phyloP scores from a whole-genome alignment of 2,113 vertebrate species.

The Leptocoma aspasia region DNA sequence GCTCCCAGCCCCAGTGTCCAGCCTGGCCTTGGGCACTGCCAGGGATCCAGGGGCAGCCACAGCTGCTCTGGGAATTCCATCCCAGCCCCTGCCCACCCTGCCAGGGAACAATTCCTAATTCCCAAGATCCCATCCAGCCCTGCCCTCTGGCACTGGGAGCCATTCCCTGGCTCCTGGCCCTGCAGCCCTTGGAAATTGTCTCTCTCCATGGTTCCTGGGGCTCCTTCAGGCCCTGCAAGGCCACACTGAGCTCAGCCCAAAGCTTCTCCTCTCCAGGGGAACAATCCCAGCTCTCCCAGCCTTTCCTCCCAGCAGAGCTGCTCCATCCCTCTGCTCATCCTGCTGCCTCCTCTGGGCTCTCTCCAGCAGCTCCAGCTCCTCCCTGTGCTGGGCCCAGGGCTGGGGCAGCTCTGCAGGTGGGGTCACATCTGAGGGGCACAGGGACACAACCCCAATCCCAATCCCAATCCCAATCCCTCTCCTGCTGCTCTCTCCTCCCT shows the following conservation, averaged over 20 bases:
- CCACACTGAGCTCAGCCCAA: no score
- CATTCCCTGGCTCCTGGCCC: no score
- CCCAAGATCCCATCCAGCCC: background rate
- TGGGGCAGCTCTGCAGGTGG: background rate
- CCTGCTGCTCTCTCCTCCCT: background rate
- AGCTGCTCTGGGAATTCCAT: background rate
- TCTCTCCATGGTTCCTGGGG: no score
- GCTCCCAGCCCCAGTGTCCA: background rate
- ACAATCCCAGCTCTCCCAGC: background rate
- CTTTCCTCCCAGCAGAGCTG: background rate
- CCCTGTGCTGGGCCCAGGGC: background rate
- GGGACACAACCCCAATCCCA: background rate
- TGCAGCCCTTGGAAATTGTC: no score
- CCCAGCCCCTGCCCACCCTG: rapidly evolving
- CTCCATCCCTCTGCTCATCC: background rate
- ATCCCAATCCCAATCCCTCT: background rate
- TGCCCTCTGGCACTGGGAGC: no score
- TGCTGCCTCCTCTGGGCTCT: background rate
- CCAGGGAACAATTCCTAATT: background rate
- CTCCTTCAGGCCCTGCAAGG: no score
- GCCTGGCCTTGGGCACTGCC: background rate
- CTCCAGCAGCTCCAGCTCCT: background rate
- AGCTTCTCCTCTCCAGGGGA: background rate
- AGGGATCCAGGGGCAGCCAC: background rate
- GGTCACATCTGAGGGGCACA: background rate